Evolutionary conservation across 2,888 invertebrate species (phyloP).

Genomic region (Stictocephala bisonia): DNA sequence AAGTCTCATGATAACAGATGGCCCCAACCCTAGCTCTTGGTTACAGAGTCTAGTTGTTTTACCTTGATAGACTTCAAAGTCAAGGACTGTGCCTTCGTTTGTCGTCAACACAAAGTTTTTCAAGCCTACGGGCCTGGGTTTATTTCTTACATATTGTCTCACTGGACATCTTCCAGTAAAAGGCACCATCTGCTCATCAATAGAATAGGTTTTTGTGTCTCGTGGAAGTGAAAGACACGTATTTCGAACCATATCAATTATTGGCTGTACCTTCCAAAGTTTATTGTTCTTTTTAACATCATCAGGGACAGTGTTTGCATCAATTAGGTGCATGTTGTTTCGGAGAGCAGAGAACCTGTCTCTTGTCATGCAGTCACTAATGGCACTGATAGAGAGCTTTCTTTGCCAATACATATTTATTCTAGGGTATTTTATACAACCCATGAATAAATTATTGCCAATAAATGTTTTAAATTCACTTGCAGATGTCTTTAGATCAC

Average conservation of each 20-base stretch:
- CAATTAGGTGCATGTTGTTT: slow-evolving; percentile 14
- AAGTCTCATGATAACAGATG: slow-evolving; percentile 8
- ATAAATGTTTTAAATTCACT: slow-evolving; percentile 7
- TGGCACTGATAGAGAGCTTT: neutral
- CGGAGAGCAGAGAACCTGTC: neutral
- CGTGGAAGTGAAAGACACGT: slow-evolving; percentile 8
- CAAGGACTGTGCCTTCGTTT: slow-evolving; percentile 3
- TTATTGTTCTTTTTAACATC: slow-evolving; percentile 22
- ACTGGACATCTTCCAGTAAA: slow-evolving; percentile 18
- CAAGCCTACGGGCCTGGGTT: slow-evolving; percentile 39
- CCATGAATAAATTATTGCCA: neutral
- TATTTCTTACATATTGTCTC: slow-evolving; percentile 32
- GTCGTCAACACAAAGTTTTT: slow-evolving; percentile 1
- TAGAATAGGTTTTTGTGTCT: slow-evolving; percentile 7
- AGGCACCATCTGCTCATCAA: slow-evolving; percentile 46
- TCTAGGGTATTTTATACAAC: neutral
- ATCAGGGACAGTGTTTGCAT: neutral
- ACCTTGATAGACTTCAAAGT: slow-evolving; percentile 40
- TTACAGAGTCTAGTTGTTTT: neutral
- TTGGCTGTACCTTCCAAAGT: slow-evolving; percentile 37
- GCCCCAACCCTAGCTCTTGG: neutral
- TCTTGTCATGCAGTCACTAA: neutral
- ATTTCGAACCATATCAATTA: slow-evolving; percentile 12
- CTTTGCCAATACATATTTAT: slow-evolving; percentile 15
- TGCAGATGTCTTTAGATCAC: neutral